phyloP scores from a whole-genome alignment of 1,140 invertebrate species.

The Ceratoteleas bidentatus region DNA sequence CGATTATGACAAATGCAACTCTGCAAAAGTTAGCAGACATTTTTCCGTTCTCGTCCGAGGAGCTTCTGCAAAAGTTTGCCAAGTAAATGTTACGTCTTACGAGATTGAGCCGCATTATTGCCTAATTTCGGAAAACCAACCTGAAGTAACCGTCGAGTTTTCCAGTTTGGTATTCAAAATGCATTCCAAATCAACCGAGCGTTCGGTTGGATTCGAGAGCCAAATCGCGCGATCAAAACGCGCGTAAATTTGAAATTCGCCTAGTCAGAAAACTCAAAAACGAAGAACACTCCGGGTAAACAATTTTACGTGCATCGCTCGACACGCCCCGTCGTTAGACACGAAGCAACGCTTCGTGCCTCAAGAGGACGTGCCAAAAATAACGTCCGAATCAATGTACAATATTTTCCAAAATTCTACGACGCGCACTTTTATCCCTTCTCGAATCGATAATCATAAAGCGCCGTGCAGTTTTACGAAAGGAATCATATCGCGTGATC shows the following conservation, averaged over 20 bases:
- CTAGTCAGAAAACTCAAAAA: slow-evolving; percentile 2
- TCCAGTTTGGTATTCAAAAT: neutral
- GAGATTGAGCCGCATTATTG: neutral
- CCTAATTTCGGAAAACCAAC: neutral
- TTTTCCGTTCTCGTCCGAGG: neutral
- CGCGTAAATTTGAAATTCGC: neutral
- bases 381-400: slow-evolving; percentile 25
- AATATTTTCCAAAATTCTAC: slow-evolving; percentile 24
- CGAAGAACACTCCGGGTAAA: slow-evolving; percentile 11
- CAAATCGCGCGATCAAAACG: neutral
- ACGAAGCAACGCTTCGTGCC: slow-evolving; percentile 15
- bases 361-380: slow-evolving; percentile 27
- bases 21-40: neutral
- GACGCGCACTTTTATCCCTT: neutral
- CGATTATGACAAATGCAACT: slow-evolving; percentile 20
- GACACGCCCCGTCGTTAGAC: slow-evolving; percentile 31
- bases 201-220: neutral
- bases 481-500: too few species aligned
- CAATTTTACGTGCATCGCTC: slow-evolving; percentile 27
- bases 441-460: slow-evolving; percentile 15
- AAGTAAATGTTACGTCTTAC: neutral
- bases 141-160: neutral
- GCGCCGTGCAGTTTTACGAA: too few species aligned
- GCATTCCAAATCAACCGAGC: neutral
- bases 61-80: neutral